Conservation (phyloP, 2,113 vertebrate species). For the Geothlypis trichas region DNA sequence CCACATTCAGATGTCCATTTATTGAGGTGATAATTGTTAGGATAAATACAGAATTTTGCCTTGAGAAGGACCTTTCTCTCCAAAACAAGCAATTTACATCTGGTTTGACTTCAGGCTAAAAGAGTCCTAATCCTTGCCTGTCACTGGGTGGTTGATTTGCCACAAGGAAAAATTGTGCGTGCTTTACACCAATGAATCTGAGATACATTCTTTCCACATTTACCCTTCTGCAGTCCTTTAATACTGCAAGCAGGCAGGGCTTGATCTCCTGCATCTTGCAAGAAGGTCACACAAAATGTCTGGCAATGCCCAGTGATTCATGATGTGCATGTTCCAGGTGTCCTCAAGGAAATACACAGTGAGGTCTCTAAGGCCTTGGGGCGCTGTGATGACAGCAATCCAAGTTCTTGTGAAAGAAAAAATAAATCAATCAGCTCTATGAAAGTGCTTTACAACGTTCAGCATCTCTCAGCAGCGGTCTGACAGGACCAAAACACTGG, state of each 20-base stretch:
- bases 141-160: not conserved
- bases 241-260: not conserved
- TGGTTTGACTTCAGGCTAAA: not conserved
- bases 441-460: not conserved
- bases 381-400: not conserved
- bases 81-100: conserved; percentile 4
- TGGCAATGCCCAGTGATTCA: not conserved
- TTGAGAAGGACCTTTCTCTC: not conserved
- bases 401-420: not conserved
- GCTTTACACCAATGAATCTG: not conserved
- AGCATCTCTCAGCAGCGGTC: not conserved
- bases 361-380: not conserved
- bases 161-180: not conserved
- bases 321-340: not conserved
- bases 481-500: not conserved
- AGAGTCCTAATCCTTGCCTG: not conserved
- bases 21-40: not conserved
- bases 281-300: not conserved
- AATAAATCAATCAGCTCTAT: not conserved
- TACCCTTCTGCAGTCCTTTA: not conserved
- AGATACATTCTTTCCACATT: not conserved
- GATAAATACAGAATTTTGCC: conserved; percentile 16
- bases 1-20: not conserved
- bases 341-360: not conserved
- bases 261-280: not conserved